Evolutionary conservation across 30 jellyfish, hydroid and myxozoan species (phyloP).

Genomic region (Aurelia aurita): DNA sequence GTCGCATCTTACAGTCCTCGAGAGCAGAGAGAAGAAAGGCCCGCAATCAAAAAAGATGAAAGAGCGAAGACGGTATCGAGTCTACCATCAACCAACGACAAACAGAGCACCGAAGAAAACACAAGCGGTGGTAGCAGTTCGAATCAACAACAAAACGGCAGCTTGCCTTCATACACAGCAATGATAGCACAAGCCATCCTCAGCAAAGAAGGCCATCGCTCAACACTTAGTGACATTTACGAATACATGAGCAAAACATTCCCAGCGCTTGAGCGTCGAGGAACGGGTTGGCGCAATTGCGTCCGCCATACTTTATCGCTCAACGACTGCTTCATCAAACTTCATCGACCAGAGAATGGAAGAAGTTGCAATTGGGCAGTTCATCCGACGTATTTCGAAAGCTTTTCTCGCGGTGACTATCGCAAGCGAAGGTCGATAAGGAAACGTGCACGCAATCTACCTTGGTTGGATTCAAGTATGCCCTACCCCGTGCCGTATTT

Average conservation of each 20-base stretch:
- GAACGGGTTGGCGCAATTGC: slow-evolving; percentile 93
- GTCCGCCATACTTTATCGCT: slow-evolving; percentile 87
- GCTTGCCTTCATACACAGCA: slow-evolving; percentile 66
- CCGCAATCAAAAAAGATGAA: slow-evolving; percentile 34
- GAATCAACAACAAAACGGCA: slow-evolving; percentile 60
- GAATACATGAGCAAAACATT: slow-evolving; percentile 82
- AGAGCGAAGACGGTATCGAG: slow-evolving; percentile 24
- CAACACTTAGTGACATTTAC: slow-evolving; percentile 80
- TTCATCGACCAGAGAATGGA: slow-evolving; percentile 91
- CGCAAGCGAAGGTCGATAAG: slow-evolving; percentile 78
- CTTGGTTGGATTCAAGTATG: slow-evolving; percentile 85
- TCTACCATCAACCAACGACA: slow-evolving; percentile 1
- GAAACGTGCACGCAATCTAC: slow-evolving; percentile 72
- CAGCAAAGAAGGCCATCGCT: slow-evolving; percentile 58
- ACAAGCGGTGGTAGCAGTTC: slow-evolving; percentile 11
- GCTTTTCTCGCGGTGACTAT: slow-evolving; percentile 76
- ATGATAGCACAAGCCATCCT: slow-evolving; percentile 93
- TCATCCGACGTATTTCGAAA: slow-evolving; percentile 86
- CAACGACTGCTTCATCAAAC: slow-evolving; percentile 87
- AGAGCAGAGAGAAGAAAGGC: slow-evolving; percentile 38
- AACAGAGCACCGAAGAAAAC: slow-evolving; percentile 29
- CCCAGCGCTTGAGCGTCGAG: slow-evolving; percentile 68
- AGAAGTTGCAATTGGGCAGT: slow-evolving; percentile 95
- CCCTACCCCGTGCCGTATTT: slow-evolving; percentile 82
- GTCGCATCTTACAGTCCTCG: slow-evolving; percentile 35